Conservation (phyloP, 1,140 invertebrate genomes). For the Micrasema longulum region DNA sequence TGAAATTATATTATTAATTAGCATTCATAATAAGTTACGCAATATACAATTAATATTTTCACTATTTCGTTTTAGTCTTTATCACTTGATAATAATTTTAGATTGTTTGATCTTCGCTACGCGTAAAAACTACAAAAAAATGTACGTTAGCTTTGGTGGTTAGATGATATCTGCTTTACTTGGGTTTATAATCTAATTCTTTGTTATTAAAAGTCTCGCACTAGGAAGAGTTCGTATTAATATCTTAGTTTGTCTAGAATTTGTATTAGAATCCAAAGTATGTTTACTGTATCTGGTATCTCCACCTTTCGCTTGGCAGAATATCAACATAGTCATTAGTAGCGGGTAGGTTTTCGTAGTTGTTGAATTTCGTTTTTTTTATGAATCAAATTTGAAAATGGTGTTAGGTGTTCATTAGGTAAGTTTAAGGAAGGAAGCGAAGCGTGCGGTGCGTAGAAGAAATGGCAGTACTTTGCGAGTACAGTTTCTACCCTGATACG, state of each 20-base stretch:
- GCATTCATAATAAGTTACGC: constrained; percentile 9
- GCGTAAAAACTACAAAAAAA: constrained; percentile 16
- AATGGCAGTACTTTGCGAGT: not conserved
- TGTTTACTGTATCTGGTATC: too few relatives aligned
- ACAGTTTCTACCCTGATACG: not conserved
- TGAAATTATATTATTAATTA: constrained; percentile 7
- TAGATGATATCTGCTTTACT: constrained; percentile 19
- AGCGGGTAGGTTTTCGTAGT: constrained; percentile 17
- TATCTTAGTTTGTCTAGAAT: too few relatives aligned
- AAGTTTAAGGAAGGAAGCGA: too few relatives aligned
- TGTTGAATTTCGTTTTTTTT: constrained; percentile 20
- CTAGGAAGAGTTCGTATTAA: too few relatives aligned
- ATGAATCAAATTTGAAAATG: constrained; percentile 21
- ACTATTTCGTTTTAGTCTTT: constrained; percentile 14
- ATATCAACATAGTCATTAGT: constrained; percentile 19
- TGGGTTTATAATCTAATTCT: constrained; percentile 26
- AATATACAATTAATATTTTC: constrained; percentile 18
- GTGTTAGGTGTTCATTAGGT: constrained; percentile 31
- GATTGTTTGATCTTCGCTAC: constrained; percentile 3
- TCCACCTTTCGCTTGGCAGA: constrained; percentile 13
- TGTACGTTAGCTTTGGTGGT: constrained; percentile 28
- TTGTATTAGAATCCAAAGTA: too few relatives aligned
- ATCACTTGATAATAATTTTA: constrained; percentile 7
- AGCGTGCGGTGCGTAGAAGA: too few relatives aligned
- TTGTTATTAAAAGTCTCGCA: constrained; percentile 13